Conservation (phyloP, 2,888 invertebrate species). For the Didymodactylos carnosus region DNA sequence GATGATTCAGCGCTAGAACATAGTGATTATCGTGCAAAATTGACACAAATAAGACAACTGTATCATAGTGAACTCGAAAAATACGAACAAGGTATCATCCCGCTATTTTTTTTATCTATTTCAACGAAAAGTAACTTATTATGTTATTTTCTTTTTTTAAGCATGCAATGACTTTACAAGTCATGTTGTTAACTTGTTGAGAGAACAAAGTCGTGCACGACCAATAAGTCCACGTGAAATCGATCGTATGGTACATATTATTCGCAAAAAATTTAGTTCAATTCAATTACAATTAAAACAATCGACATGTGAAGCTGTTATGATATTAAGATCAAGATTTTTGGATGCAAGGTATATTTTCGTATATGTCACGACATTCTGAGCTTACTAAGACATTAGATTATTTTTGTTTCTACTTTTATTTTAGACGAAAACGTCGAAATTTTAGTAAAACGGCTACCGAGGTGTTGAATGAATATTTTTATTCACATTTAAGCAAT, state of each 20-base stretch:
- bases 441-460: conserved; percentile 99
- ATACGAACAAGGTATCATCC: conserved; percentile 43
- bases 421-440: conserved; percentile 51
- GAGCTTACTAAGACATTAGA: background rate
- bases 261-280: conserved; percentile 34
- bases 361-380: background rate
- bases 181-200: conserved; percentile 87
- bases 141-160: conserved; percentile 20
- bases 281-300: conserved; percentile 70
- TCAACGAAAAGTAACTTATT: background rate
- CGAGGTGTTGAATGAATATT: conserved; percentile 96
- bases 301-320: conserved; percentile 96
- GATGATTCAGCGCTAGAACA: conserved; percentile 62
- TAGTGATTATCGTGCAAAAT: conserved; percentile 92
- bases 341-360: conserved; percentile 45
- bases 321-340: conserved; percentile 74
- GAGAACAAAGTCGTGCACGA: conserved; percentile 85
- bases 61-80: conserved; percentile 98
- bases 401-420: background rate
- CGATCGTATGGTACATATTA: conserved; percentile 47
- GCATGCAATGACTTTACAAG: conserved; percentile 99
- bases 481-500: conserved; percentile 96
- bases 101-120: too few species aligned
- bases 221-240: conserved; percentile 96
- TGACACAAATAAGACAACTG: conserved; percentile 91